Evolutionary conservation across 2,888 invertebrate species (phyloP).

Genomic region (Rhorus exstirpatorius): DNA sequence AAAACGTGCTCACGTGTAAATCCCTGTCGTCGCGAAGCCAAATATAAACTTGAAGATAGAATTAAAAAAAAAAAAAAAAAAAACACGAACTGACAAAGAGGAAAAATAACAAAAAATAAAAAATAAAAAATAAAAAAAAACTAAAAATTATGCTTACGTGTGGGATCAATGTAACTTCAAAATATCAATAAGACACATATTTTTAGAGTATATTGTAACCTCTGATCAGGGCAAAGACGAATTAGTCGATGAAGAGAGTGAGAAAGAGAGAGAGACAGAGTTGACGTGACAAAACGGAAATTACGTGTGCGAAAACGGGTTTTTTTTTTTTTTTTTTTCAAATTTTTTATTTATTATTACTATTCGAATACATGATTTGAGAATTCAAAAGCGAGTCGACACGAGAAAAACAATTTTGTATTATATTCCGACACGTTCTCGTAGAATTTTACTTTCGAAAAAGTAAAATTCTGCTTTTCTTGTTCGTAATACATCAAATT

Average conservation of each 20-base stretch:
- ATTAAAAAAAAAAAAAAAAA: constrained; percentile 52
- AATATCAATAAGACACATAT: constrained; percentile 84
- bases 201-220: constrained; percentile 83
- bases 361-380: too few relatives aligned
- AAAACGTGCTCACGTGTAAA: constrained; percentile 63
- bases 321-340: too few relatives aligned
- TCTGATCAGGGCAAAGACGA: constrained; percentile 57
- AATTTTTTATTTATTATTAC: too few relatives aligned
- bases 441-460: too few relatives aligned
- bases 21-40: constrained; percentile 80
- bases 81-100: constrained; percentile 34
- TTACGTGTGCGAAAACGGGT: too few relatives aligned
- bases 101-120: constrained; percentile 67
- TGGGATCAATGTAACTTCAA: constrained; percentile 83
- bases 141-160: constrained; percentile 77
- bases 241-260: constrained; percentile 25
- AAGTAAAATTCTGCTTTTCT: too few relatives aligned
- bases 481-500: too few relatives aligned
- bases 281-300: not conserved
- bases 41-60: constrained; percentile 71
- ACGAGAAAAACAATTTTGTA: too few relatives aligned
- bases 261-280: constrained; percentile 13
- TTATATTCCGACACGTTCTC: too few relatives aligned
- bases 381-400: too few relatives aligned
- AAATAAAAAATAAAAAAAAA: constrained; percentile 62